Evolutionary conservation across 2,113 vertebrate genomes (phyloP).

Genomic region (Lophotis ruficrista): DNA sequence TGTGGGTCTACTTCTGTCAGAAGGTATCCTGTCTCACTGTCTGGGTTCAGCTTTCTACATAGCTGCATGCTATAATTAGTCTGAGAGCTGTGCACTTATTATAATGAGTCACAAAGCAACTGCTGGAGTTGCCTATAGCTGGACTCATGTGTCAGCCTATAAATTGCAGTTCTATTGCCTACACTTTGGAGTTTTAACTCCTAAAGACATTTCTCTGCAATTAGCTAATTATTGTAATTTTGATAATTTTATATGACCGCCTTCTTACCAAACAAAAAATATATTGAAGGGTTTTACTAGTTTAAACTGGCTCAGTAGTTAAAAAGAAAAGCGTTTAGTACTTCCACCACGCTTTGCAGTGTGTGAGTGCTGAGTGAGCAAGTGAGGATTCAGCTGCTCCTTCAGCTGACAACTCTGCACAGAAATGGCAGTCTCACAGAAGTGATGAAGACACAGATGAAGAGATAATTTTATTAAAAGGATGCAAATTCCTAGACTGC

Average conservation of each 20-base stretch:
- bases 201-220: neutral
- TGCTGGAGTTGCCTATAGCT: neutral
- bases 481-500: neutral
- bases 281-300: neutral
- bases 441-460: neutral
- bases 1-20: neutral
- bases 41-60: neutral
- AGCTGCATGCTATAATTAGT: slow-evolving; percentile 37
- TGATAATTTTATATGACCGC: slow-evolving; percentile 17
- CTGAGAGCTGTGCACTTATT: slow-evolving; percentile 20
- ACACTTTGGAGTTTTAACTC: neutral
- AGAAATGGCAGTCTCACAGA: neutral
- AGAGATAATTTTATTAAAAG: neutral
- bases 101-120: slow-evolving; percentile 33
- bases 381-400: neutral
- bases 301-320: neutral
- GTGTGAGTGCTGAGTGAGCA: neutral
- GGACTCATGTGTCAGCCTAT: neutral
- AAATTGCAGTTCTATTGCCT: slow-evolving; percentile 24
- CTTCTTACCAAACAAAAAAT: neutral
- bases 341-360: neutral
- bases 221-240: slow-evolving; percentile 25
- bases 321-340: neutral
- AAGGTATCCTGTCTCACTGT: neutral
- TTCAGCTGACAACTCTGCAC: neutral